These are phyloP conservation scores for Theristicus caerulescens DNA, from an alignment of 2,113 vertebrate genomes.

Conservation along the genomic window DNA sequence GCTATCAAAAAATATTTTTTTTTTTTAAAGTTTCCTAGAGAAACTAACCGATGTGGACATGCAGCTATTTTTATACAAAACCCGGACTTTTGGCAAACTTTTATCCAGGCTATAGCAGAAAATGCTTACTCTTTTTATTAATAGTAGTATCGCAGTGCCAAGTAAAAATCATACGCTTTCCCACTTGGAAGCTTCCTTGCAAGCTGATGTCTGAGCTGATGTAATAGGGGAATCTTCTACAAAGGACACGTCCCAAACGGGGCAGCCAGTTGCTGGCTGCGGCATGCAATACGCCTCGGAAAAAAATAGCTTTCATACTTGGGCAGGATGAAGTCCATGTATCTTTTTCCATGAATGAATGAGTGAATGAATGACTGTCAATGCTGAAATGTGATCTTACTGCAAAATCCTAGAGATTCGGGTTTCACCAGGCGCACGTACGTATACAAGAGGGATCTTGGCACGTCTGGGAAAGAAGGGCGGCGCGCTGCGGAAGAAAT, in stretches of 20 bases:
- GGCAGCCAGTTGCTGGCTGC: slow-evolving; percentile 1
- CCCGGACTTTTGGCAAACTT: slow-evolving; percentile 56
- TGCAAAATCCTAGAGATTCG: neutral
- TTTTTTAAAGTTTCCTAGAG: slow-evolving; percentile 64
- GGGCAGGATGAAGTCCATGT: neutral
- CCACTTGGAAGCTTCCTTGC: slow-evolving; percentile 26
- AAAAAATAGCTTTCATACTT: neutral
- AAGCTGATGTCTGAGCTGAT: slow-evolving; percentile 35
- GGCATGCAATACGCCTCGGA: neutral
- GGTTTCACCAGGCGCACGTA: neutral
- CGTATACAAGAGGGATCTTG: neutral
- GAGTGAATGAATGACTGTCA: neutral
- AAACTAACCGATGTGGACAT: slow-evolving; percentile 72
- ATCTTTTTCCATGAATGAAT: neutral
- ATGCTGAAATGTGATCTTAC: neutral
- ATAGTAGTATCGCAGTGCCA: neutral
- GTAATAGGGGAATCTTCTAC: slow-evolving; percentile 21
- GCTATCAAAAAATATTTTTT: slow-evolving; percentile 64
- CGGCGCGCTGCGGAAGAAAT: neutral
- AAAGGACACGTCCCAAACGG: neutral
- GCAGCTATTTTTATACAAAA: slow-evolving; percentile 68
- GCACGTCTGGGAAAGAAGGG: neutral
- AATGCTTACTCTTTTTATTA: neutral
- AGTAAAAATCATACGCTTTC: slow-evolving; percentile 15
- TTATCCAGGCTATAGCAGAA: slow-evolving; percentile 45